Percentiles rank a stretch among this genome's conserved stretches.
Conservation (phyloP, 2,888 invertebrate species). For the Acanthosepion esculentum region DNA sequence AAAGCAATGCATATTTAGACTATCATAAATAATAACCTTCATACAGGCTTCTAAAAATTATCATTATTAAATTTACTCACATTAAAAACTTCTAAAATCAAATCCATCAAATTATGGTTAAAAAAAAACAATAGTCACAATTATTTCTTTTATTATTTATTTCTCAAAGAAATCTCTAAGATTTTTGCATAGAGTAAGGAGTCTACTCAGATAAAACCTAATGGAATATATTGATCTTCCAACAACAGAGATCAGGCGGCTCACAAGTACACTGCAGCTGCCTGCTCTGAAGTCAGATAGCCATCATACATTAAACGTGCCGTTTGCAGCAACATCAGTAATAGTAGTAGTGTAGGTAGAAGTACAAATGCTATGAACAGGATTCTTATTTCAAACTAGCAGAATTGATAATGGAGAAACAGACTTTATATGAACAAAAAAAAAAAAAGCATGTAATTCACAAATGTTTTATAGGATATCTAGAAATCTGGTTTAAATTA, state of each 20-base stretch:
- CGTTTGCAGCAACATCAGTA: not conserved
- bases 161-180: not conserved
- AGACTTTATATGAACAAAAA: not conserved
- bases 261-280: conserved; percentile 20
- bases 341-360: not conserved
- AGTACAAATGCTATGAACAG: not conserved
- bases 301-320: not conserved
- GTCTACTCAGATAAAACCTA: conserved; percentile 14
- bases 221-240: conserved; percentile 33
- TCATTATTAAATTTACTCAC: not conserved
- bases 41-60: not conserved
- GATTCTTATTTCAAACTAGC: conserved; percentile 15
- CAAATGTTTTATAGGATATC: not conserved
- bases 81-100: not conserved
- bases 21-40: not conserved
- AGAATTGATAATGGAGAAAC: not conserved
- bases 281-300: not conserved
- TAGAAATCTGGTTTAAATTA: not conserved
- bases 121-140: not conserved
- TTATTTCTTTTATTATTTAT: not conserved
- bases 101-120: not conserved
- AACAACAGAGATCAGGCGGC: conserved; percentile 1
- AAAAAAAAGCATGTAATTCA: not conserved
- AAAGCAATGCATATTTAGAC: not conserved
- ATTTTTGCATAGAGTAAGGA: not conserved